Base-by-base conservation (phyloP, 1,140 invertebrate genomes). In the Dinoponera quadriceps region DNA sequence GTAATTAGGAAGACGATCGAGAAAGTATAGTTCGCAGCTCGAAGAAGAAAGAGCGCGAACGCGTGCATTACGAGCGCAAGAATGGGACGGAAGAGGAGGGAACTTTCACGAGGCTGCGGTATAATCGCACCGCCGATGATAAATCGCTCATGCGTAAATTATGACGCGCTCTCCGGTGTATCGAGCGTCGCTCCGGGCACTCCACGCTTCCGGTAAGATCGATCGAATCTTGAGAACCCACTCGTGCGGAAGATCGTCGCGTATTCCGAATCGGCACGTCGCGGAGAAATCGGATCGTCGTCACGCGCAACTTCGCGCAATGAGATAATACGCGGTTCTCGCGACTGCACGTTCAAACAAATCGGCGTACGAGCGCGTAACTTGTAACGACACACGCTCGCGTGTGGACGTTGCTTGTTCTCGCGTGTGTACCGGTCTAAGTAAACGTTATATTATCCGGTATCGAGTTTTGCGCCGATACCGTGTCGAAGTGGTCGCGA, bases 61-160 rank as follows among this genome's bases (percentile, higher is more conserved):
- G 27, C 33, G 51, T 5, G 5, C 5, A 3, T 54, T 5, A 4
- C 51, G 16, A 18, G 11, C n/a, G 44, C 59, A 63, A 69, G 59
- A 83, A 87, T 29, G 54, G 48, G 38, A 72, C 55, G 66, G 49
- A 80, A 63, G 65, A 71, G 80, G 83, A 84, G 33, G 29, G 29
- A 2, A 85, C 85, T 88, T 87, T 88, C 86, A 75, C 82, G 65
- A 18, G 54, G 38, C 44, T 65, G n/a, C 54, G 48, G 59, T 13
- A 65, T 49, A 75, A 82, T 77, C 68, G 3, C 55, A 73, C 5
- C 22, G n/a, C 29, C 38, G 13, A 55, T 27, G 65, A 88, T 85
- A 60, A 51, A 72, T 75, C 82, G 22, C 14, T 85, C 48, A 63
- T 60, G 85, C 86, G 25, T 54, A 87, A 87, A 87, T 60, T 78